These are phyloP conservation scores for Protonemura montana DNA, from an alignment of 2,888 invertebrate species.

Conservation along the genomic window DNA sequence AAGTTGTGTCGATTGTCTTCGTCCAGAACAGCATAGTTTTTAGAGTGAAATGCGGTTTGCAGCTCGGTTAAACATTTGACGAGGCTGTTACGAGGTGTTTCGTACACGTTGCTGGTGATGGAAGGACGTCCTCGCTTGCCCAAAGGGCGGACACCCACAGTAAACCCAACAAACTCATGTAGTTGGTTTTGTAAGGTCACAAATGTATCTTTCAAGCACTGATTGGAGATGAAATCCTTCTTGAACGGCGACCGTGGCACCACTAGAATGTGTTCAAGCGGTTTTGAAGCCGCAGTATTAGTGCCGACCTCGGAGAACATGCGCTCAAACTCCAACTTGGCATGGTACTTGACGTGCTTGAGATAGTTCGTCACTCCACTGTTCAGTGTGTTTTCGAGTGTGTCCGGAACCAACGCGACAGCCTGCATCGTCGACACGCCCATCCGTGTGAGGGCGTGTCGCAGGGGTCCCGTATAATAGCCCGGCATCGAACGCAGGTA, in stretches of 20 bases:
- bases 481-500: conserved; percentile 95
- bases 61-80: conserved; percentile 93
- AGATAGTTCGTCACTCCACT: conserved; percentile 93
- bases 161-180: conserved; percentile 80
- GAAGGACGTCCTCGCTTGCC: conserved; percentile 50
- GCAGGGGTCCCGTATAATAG: conserved; percentile 89
- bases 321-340: conserved; percentile 87
- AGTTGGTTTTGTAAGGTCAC: conserved; percentile 74
- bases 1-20: conserved; percentile 86
- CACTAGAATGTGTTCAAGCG: too few species aligned
- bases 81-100: conserved; percentile 87
- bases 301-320: too few species aligned
- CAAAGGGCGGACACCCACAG: conserved; percentile 70
- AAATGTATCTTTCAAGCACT: background rate
- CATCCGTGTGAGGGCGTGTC: conserved; percentile 90
- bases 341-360: conserved; percentile 93
- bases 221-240: background rate
- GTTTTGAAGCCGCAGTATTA: conserved; percentile 65
- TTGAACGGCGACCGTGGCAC: too few species aligned
- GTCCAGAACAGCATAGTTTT: too few species aligned
- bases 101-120: conserved; percentile 61
- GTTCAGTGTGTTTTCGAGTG: conserved; percentile 89
- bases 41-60: conserved; percentile 78
- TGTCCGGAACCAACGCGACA: conserved; percentile 75
- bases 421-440: conserved; percentile 70